Percentiles rank a stretch among this genome's conserved stretches.
These are phyloP conservation scores for Lordiphosa andalusiaca DNA, from an alignment of 2,888 invertebrate genomes.

Conservation along the genomic window DNA sequence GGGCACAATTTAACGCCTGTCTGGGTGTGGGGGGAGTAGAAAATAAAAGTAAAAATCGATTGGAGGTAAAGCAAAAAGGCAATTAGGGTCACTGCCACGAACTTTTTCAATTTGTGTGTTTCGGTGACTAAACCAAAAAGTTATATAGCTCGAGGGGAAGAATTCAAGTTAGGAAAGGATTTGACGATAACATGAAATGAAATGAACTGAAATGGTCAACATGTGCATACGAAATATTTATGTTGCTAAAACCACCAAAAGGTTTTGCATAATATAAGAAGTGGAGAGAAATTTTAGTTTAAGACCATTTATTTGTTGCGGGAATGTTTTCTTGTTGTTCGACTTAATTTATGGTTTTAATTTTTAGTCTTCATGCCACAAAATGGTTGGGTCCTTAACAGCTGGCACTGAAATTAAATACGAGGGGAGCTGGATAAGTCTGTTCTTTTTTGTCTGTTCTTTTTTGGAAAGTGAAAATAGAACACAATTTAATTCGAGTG, in stretches of 20 bases:
- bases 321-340: slow-evolving; percentile 8
- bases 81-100: slow-evolving; percentile 63
- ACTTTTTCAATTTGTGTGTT: slow-evolving; percentile 63
- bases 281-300: background rate
- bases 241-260: slow-evolving; percentile 28
- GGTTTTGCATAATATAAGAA: slow-evolving; percentile 3
- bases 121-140: slow-evolving; percentile 34
- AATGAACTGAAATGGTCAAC: slow-evolving; percentile 27
- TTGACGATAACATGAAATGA: slow-evolving; percentile 44
- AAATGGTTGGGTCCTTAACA: slow-evolving; percentile 24
- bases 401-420: too few relatives aligned
- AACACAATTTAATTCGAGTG: too few relatives aligned
- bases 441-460: too few relatives aligned
- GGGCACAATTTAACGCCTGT: slow-evolving; percentile 39
- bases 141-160: slow-evolving; percentile 46
- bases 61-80: slow-evolving; percentile 30
- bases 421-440: too few relatives aligned
- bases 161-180: slow-evolving; percentile 59
- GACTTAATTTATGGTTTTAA: slow-evolving; percentile 66
- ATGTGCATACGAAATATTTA: slow-evolving; percentile 42
- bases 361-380: slow-evolving; percentile 60
- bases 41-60: slow-evolving; percentile 53
- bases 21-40: slow-evolving; percentile 35
- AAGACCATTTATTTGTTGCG: background rate
- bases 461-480: too few relatives aligned